Evolutionary conservation across 2,113 vertebrate genomes (phyloP).

Genomic region (Cinclus mexicanus): DNA sequence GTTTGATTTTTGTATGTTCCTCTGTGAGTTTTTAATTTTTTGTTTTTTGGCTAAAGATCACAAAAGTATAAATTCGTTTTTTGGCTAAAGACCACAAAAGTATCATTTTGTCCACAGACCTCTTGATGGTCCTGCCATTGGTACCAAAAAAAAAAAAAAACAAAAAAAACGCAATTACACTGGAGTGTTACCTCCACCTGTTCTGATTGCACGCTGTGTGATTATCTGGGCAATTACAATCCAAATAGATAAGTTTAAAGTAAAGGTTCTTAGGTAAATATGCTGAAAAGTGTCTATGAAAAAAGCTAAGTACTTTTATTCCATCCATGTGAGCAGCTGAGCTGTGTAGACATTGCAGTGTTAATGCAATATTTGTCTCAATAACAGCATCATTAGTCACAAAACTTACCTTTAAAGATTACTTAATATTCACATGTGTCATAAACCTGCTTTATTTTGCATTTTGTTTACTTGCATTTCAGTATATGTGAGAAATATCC

Average conservation of each 20-base stretch:
- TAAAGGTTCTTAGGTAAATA: not conserved
- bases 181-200: not conserved
- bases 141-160: not conserved
- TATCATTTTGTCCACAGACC: not conserved
- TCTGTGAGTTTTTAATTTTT: not conserved
- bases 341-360: not conserved
- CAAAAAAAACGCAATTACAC: not conserved
- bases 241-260: not conserved
- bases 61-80: not conserved
- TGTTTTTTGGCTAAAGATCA: not conserved
- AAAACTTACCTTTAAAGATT: not conserved
- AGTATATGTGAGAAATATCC: not conserved
- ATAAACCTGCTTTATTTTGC: not conserved
- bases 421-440: not conserved
- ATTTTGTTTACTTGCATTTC: slow-evolving; percentile 1
- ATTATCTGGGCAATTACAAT: not conserved
- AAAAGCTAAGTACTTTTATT: not conserved
- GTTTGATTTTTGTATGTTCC: not conserved
- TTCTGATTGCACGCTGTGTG: not conserved
- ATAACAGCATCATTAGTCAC: not conserved
- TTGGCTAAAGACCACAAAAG: not conserved
- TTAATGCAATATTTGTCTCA: not conserved
- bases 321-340: not conserved
- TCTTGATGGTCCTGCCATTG: not conserved
- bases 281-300: not conserved